phyloP scores from a whole-genome alignment of 2,888 invertebrate genomes.

The Zeuzera pyrina region DNA sequence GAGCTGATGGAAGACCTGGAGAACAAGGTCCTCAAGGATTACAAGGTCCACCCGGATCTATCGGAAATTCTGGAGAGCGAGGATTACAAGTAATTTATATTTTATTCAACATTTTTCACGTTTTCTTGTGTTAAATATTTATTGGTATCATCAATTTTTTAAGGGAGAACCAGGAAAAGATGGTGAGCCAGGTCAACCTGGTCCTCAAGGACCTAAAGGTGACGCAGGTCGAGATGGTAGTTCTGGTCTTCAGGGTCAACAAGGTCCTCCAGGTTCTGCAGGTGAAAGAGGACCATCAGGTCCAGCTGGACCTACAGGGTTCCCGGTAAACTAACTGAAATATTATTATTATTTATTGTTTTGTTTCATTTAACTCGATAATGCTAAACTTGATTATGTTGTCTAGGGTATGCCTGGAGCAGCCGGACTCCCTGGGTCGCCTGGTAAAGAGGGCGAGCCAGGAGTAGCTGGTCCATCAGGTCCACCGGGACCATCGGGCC shows the following conservation, averaged over 20 bases:
- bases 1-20: slow-evolving; percentile 89
- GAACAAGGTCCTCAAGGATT: slow-evolving; percentile 86
- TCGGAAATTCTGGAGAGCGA: slow-evolving; percentile 85
- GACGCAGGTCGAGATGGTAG: slow-evolving; percentile 85
- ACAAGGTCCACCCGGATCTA: slow-evolving; percentile 84
- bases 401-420: slow-evolving; percentile 80
- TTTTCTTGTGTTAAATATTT: slow-evolving; percentile 3
- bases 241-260: slow-evolving; percentile 81
- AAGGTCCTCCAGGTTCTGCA: slow-evolving; percentile 79
- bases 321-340: slow-evolving; percentile 71
- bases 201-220: slow-evolving; percentile 83
- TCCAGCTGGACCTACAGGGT: slow-evolving; percentile 83
- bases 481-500: slow-evolving; percentile 73
- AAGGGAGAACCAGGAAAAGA: slow-evolving; percentile 87
- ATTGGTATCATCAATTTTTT: not conserved
- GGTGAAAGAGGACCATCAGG: slow-evolving; percentile 86
- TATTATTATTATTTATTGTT: slow-evolving; percentile 1
- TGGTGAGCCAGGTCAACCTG: slow-evolving; percentile 83
- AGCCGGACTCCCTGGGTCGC: slow-evolving; percentile 79
- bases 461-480: slow-evolving; percentile 80
- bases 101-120: not conserved
- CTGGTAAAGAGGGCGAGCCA: slow-evolving; percentile 87
- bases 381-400: slow-evolving; percentile 2
- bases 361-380: not conserved
- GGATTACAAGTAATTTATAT: slow-evolving; percentile 75